Base-by-base conservation (phyloP, 2,113 vertebrate genomes). In the Thermophis baileyi region DNA sequence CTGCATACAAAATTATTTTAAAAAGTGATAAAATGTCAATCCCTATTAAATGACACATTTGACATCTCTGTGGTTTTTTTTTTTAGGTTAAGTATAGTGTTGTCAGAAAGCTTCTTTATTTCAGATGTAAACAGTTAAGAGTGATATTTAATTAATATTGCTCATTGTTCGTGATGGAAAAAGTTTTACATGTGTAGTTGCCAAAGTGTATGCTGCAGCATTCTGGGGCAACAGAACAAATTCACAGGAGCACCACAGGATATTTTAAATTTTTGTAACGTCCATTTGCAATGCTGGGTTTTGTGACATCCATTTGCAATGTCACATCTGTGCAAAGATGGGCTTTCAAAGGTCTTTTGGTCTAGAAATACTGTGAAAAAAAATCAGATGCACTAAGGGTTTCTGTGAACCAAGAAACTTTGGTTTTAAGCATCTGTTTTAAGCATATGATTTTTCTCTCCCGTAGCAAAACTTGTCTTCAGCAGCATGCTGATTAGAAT, bases 401-500 rank as follows among this genome's bases (percentile, higher is more conserved):
- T 81, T 81, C 74, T 81, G 7, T 81, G 74, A 81, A 81, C 18
- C 74, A 81, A 81, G 16, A 40, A 81, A 44, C 35, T 81, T 81
- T 81, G 74, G 35, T 69, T 69, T 69, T 69, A 44, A 81, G 30
- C 30, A n/a, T 69, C 30, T 69, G 63, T 69, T 69, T 97, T 96
- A 97, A 97, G 96, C 96, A 85, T 97, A 93, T 97, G 97, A 97
- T 97, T 97, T 92, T 95, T 96, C 94, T 95, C 81, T 95, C 95
- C 91, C 92, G 91, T 96, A 96, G 97, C 96, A 95, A 96, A 97
- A 97, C 95, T 96, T 97, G 94, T 97, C 97, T 98, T 97, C 97
- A 97, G 97, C 97, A 98, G 96, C 97, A 97, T 97, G 97, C 97
- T 98, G 98, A 99, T 98, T 97, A 97, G 97, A 98, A 98, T 99